Evolutionary conservation across 1,140 invertebrate genomes (phyloP), one percentile per base, ranked within the genome.

Genomic region (Drosophila nigromelanica): DNA sequence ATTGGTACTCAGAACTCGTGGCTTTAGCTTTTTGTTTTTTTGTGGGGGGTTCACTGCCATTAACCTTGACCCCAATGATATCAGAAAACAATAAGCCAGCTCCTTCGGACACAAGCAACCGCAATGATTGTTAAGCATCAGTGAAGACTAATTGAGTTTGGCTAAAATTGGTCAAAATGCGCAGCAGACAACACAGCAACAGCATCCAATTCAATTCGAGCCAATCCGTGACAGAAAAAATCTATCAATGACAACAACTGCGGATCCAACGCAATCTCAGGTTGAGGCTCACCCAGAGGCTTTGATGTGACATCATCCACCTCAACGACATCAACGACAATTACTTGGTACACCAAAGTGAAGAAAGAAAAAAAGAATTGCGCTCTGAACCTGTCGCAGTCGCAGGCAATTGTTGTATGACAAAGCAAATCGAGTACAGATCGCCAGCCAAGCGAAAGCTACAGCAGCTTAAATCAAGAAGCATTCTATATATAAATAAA

Each of bases 131-230:
- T 58, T 64, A 58, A 76, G 64, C 80, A 78, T 76, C 76, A 83
- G 80, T 83, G 78, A 85, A 85, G 81, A 86, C 81, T 86, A 86
- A 82, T 81, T 78, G 78, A 76, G 47, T 75, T 85, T 85, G 81
- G 77, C 80, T 74, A 60, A 81, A 87, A 78, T 82, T 81, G 82
- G 82, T 86, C 71, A 86, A 83, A 73, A 83, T 83, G 80, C 80
- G 80, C 80, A 83, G 71, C 67, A 50, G 37, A 33, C 27, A 58
- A 70, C 58, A 63, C 56, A 81, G 68, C 75, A 70, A 63, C 56
- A 81, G 73, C 75, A 70, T 72, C 62, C 78, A 64, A 72, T 54
- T 55, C 43, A 68, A 58, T 59, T 42, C 58, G 74, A 80, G 39
- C 61, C 58, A 76, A 68, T 30, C 56, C 60, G 45, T 55, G 58